Base-by-base conservation (phyloP, 2,113 vertebrate species). In the Oncorhynchus nerka region DNA sequence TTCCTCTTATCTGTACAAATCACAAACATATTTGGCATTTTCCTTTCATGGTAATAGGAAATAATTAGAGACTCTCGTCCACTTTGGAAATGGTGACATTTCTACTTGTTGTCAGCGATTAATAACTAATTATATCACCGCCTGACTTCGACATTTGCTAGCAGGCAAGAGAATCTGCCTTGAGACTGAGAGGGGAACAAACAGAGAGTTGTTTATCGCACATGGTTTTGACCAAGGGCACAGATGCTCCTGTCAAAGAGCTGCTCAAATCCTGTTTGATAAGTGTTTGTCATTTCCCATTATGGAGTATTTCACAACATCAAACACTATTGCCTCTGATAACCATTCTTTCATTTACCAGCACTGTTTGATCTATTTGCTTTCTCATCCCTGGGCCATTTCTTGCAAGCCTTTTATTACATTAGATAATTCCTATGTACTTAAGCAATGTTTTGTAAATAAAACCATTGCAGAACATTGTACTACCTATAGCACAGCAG, bases 261-360 rank as follows among this genome's bases (percentile, higher is more conserved):
- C 24, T 76, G 69, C 70, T 69, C 16, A 59, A 45, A n/a, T 71
- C 62, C 16, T 66, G 51, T 49, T 76, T 51, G 61, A 74, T 71
- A 73, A 65, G 49, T 15, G 59, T 70, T 49, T 59, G 75, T 59
- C 67, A 48, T 76, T 72, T 90, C 84, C 86, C 84, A 89, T 91
- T 84, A 88, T 81, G 85, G 84, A 86, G 80, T 81, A 87, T 87
- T 86, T 86, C 85, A 87, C 81, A 92, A 78, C 88, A 89, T 90
- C 86, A 90, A 90, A 89, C 84, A 90, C 80, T 82, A 78, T 80
- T 79, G 70, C 73, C 71, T 87, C 86, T 88, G 88, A 91, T 89
- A 89, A 87, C 79, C 81, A n/a, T 77, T 75, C 84, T 89, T 84
- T 92, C 75, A 89, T 89, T 91, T 87, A 68, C 74, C 84, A 69